Evolutionary conservation across 2,797 vertebrate genomes (phyloP), one percentile per base, ranked within the genome.

Genomic region (Euthynnus affinis): DNA sequence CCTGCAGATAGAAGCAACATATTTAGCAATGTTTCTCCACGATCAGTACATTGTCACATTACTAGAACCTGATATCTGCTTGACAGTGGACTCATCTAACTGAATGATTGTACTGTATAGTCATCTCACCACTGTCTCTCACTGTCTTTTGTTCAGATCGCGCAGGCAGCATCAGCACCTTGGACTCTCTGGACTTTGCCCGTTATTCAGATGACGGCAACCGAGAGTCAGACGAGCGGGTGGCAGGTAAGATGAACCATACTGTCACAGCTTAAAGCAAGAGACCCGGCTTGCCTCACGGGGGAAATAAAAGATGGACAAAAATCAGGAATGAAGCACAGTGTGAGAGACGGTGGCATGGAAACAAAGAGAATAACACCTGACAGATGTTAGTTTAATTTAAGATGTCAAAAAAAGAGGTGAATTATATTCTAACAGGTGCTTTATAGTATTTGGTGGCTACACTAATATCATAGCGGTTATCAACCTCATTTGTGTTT

Each of bases 141-240:
- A 80, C 49, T 67, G 7, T 83, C 59, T 87, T 20, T 75, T 80
- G 37, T 90, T 63, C 92, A 99, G 98, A 99, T 95, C 97, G 98
- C 18, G 95, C 98, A 29, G 97, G 97, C 89, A 99, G 98, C 94
- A 98, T 99, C 95, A 99, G 98, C 95, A 99, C 98, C 72, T 95
- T 99, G 88, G 98, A 99, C 95, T 99, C 98, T 65, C 94, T 99
- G 94, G 98, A 99, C 91, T 99, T 99, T 89, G 97, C 98, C 74
- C 97, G 98, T 83, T 99, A 99, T 82, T 99, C 98, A n/a, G 98
- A 99, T 87, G 98, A 99, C 69, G 98, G 98, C 87, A 99, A 99
- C 95, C 94, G 98, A 76, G 98, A 99, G 92, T 94, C 97, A 0
- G 98, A 99, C 0, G 98, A 99, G 87, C 95, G 96, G 87, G 96